Percentiles rank a stretch among this genome's conserved stretches.
Conservation (phyloP, 1,140 invertebrate species). For the Asobara japonica region DNA sequence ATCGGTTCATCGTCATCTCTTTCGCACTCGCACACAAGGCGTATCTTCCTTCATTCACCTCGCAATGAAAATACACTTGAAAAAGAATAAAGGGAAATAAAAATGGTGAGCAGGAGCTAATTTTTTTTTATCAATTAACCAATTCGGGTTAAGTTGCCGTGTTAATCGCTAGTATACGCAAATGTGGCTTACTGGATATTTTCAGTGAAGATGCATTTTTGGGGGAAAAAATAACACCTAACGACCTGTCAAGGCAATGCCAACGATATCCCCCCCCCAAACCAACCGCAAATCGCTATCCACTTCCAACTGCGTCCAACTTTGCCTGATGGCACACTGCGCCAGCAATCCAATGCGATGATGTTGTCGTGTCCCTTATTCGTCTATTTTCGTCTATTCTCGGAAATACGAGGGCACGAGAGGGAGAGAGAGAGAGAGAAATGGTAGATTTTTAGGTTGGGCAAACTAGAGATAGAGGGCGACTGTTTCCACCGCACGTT, state of each 20-base stretch:
- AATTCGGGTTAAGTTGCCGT: background rate
- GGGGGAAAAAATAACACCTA: background rate
- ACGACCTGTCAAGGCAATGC: background rate
- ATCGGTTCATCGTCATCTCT: background rate
- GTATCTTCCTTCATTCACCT: background rate
- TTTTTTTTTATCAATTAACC: background rate
- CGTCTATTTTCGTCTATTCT: too few species aligned
- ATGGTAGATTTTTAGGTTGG: too few species aligned
- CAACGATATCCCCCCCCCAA: background rate
- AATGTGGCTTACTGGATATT: background rate
- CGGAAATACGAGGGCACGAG: too few species aligned
- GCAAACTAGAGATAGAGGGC: too few species aligned
- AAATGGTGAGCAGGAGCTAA: background rate
- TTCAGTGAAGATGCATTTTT: background rate
- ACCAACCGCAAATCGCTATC: background rate
- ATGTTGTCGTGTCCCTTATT: too few species aligned
- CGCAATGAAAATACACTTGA: background rate
- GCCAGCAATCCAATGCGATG: background rate
- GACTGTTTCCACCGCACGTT: too few species aligned
- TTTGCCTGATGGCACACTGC: slow-evolving; percentile 13
- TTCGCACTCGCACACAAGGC: background rate
- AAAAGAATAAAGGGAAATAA: background rate
- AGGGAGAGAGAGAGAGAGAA: too few species aligned
- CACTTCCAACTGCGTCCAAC: background rate
- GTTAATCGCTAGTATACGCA: background rate